phyloP scores from a whole-genome alignment of 2,797 vertebrate genomes.

The Cynodonichthys magdalenae region DNA sequence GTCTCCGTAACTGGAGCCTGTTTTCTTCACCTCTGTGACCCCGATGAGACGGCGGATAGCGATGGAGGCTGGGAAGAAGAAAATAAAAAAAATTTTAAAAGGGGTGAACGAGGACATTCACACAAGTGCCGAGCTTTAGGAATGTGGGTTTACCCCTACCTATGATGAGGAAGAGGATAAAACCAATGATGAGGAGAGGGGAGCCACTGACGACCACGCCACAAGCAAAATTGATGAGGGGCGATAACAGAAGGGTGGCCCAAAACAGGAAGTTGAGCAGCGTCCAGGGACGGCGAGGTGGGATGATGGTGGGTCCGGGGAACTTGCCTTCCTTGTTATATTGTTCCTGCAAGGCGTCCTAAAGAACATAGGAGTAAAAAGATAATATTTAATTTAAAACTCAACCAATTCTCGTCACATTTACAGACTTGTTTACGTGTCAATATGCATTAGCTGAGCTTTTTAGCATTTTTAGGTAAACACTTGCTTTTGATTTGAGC shows the following conservation, averaged over 20 bases:
- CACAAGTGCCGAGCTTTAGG: background rate
- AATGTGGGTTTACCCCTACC: conserved; percentile 75
- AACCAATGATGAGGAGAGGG: conserved; percentile 92
- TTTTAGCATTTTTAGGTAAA: no score
- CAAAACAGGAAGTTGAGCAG: conserved; percentile 96
- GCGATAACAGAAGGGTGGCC: conserved; percentile 94
- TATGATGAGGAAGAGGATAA: conserved; percentile 92
- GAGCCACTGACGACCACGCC: conserved; percentile 95
- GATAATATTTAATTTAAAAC: no score
- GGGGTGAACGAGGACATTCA: background rate
- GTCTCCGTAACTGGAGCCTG: conserved; percentile 96
- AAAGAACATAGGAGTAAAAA: conserved; percentile 2
- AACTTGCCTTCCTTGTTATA: conserved; percentile 91
- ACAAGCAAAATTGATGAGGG: conserved; percentile 92
- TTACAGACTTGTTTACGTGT: no score
- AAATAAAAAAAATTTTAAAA: background rate
- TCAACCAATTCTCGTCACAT: no score
- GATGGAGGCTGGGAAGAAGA: conserved; percentile 87
- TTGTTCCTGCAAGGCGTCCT: conserved; percentile 94
- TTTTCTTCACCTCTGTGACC: conserved; percentile 97
- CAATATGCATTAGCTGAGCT: no score
- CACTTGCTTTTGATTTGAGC: no score
- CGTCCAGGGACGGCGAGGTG: conserved; percentile 89
- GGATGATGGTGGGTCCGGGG: conserved; percentile 87
- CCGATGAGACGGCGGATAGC: conserved; percentile 97